Evolutionary conservation across 2,888 invertebrate species (phyloP), one percentile per base, ranked within the genome.

Genomic region (Romanomermis culicivorax): DNA sequence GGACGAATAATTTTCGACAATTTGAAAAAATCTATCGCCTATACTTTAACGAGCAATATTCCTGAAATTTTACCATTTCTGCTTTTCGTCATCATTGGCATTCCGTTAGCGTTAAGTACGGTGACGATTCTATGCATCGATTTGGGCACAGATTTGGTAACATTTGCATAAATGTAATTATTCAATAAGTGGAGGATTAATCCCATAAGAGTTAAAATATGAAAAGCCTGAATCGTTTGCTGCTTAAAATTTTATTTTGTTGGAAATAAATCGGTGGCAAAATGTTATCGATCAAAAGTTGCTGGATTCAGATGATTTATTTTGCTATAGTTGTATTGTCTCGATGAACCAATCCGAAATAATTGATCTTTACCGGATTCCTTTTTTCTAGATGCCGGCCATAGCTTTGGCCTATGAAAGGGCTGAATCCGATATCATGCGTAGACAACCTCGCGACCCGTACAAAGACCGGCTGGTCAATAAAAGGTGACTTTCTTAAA

Each of bases 361-460:
- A 20, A 17, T 17, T 14, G n/a, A n/a, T n/a, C n/a, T n/a, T n/a
- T n/a, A n/a, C n/a, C n/a, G n/a, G n/a, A n/a, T n/a, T 20, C n/a
- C 14, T 45, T 20, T 23, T 20, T n/a, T 59, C 55, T 75, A 85
- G 84, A 68, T 74, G 60, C 82, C 82, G 4, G 82, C 82, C 11
- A 80, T 83, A 60, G 77, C 81, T 1, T 69, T 83, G 42, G 79
- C 82, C 11, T 80, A 82, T 65, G 82, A 83, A 69, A 71, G 67
- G 57, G 76, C 81, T 1, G 83, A 83, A 68, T 74, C 78, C 27
- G 79, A 82, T 67, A 82, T 83, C 63, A 83, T 83, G 83, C 74
- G 75, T 63, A 69, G 76, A 58, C 64, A 67, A 58, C 77, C 82
- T 1, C 76, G 80, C 60, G 76, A 79, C 66, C 77, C 78, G 1